Percentiles rank a stretch among this genome's conserved stretches.
phyloP scores from a whole-genome alignment of 2,113 vertebrate species.

The Shinisaurus crocodilurus region DNA sequence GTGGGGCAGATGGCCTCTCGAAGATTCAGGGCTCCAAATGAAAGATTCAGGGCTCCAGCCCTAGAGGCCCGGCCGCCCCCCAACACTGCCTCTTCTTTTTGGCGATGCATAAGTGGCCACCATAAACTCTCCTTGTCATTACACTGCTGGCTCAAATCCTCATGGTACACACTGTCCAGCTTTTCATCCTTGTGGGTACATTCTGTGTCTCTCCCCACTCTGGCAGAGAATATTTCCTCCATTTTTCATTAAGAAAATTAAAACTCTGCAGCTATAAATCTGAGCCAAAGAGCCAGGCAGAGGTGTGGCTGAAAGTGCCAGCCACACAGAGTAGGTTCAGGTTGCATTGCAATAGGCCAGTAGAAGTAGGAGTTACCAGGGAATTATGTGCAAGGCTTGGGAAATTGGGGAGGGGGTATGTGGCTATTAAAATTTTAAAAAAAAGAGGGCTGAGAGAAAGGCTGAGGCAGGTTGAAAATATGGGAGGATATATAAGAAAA shows the following conservation, averaged over 20 bases:
- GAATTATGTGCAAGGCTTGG: neutral
- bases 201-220: neutral
- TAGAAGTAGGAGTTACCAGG: neutral
- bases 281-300: neutral
- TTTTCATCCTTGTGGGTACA: neutral
- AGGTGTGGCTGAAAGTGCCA: neutral
- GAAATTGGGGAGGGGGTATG: neutral
- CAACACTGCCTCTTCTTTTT: too few species aligned
- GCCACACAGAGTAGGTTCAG: too few species aligned
- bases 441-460: neutral
- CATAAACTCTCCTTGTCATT: neutral
- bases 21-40: too few species aligned
- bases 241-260: conserved; percentile 25
- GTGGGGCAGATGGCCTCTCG: too few species aligned
- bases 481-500: neutral
- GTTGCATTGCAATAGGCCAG: too few species aligned
- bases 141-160: neutral
- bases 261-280: neutral
- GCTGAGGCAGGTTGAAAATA: neutral
- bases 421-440: too few species aligned
- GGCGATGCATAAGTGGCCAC: too few species aligned
- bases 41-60: too few species aligned
- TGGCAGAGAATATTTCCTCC: neutral
- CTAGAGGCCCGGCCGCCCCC: too few species aligned
- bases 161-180: neutral